Evolutionary conservation across 2,797 vertebrate genomes (phyloP).

Genomic region (Streptopelia turtur): DNA sequence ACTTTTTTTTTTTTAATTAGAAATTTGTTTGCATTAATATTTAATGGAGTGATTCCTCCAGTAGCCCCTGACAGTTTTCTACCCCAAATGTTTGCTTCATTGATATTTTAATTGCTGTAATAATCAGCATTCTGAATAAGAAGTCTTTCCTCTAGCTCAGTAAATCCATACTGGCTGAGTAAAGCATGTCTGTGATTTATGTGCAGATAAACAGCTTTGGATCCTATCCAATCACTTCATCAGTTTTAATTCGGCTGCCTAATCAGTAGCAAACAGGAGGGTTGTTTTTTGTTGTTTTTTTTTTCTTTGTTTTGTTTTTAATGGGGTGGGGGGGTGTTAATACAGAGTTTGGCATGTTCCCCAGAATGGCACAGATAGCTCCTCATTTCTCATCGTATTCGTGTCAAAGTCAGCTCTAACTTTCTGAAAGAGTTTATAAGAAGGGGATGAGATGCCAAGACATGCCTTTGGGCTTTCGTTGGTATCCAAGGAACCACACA

Average conservation of each 20-base stretch:
- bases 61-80: conserved; percentile 49
- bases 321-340: background rate
- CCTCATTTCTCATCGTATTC: conserved; percentile 52
- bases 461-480: conserved; percentile 62
- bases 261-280: conserved; percentile 71
- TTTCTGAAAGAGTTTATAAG: conserved; percentile 59
- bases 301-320: conserved; percentile 2
- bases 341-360: conserved; percentile 50
- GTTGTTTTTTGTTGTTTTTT: background rate
- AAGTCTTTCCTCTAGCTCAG: conserved; percentile 55
- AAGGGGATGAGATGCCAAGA: conserved; percentile 61
- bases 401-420: conserved; percentile 53
- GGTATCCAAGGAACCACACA: conserved; percentile 77
- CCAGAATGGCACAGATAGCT: conserved; percentile 54
- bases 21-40: conserved; percentile 27
- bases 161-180: conserved; percentile 59
- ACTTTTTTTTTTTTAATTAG: background rate
- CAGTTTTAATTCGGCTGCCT: conserved; percentile 71
- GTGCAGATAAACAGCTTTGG: conserved; percentile 75
- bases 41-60: conserved; percentile 34
- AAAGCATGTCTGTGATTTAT: conserved; percentile 72
- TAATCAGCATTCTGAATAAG: conserved; percentile 62
- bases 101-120: conserved; percentile 73
- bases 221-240: conserved; percentile 68
- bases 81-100: conserved; percentile 60